These are phyloP conservation scores for Halesus radiatus DNA, from an alignment of 1,140 invertebrate genomes.

Conservation along the genomic window DNA sequence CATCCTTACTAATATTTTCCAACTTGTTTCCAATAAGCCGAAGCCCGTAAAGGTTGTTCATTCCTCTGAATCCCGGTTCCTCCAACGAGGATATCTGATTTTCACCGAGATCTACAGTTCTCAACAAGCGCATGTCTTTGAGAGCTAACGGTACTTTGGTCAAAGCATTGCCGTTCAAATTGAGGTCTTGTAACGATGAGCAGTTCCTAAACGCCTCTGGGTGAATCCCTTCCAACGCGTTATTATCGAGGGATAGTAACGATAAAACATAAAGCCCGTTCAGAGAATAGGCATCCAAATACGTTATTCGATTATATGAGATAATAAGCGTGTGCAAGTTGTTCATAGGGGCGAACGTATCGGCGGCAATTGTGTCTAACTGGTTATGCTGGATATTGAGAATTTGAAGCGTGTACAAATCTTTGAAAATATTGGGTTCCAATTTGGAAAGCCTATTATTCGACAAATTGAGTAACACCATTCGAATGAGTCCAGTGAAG, in stretches of 20 bases:
- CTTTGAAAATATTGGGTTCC: constrained; percentile 84
- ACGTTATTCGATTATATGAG: constrained; percentile 83
- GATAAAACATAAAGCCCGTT: constrained; percentile 86
- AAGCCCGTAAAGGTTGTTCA: constrained; percentile 84
- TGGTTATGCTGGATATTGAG: constrained; percentile 85
- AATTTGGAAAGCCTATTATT: constrained; percentile 86
- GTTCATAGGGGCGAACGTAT: constrained; percentile 86
- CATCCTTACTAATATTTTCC: constrained; percentile 85
- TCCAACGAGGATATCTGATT: constrained; percentile 84
- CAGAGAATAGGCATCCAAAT: constrained; percentile 82
- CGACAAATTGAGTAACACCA: constrained; percentile 88
- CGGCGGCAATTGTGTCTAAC: constrained; percentile 82
- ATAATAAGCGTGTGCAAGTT: constrained; percentile 86
- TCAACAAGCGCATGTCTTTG: constrained; percentile 78
- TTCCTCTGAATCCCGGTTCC: constrained; percentile 84
- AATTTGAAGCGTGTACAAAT: constrained; percentile 86
- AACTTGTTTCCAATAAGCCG: constrained; percentile 90
- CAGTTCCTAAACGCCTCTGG: constrained; percentile 87
- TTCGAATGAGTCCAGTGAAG: constrained; percentile 87
- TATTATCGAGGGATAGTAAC: constrained; percentile 84
- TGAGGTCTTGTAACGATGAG: constrained; percentile 86
- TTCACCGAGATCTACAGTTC: constrained; percentile 88
- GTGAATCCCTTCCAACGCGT: constrained; percentile 82
- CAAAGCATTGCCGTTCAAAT: constrained; percentile 87
- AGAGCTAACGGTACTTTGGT: constrained; percentile 84